These are phyloP conservation scores for Synergus laeviventris DNA, from an alignment of 2,888 invertebrate species.

Conservation along the genomic window DNA sequence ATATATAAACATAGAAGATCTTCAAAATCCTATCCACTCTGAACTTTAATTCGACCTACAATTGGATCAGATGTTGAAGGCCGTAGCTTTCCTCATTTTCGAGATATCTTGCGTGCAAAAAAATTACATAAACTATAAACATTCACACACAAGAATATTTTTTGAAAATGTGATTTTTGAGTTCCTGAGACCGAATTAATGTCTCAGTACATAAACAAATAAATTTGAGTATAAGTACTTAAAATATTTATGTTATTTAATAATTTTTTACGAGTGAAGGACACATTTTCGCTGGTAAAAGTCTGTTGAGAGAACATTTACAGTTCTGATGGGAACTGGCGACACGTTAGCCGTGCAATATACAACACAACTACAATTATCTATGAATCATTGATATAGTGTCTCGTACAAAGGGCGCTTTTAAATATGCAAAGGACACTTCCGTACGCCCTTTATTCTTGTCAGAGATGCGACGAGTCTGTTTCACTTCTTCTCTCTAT, in stretches of 20 bases:
- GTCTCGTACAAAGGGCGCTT: conserved; percentile 52
- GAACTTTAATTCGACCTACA: too few relatives aligned
- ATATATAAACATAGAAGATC: too few relatives aligned
- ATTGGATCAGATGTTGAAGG: too few relatives aligned
- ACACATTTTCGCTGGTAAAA: conserved; percentile 8
- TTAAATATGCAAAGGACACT: conserved; percentile 54
- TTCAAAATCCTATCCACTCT: too few relatives aligned
- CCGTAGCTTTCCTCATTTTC: too few relatives aligned
- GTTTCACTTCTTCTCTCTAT: conserved; percentile 45
- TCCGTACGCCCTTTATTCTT: conserved; percentile 47
- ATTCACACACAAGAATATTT: too few relatives aligned
- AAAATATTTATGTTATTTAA: conserved; percentile 1
- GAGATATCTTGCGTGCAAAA: too few relatives aligned
- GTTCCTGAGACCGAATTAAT: too few relatives aligned
- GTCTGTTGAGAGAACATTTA: conserved; percentile 2
- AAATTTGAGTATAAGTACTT: not conserved
- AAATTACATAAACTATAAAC: too few relatives aligned
- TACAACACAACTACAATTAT: conserved; percentile 54
- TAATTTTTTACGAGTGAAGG: conserved; percentile 16
- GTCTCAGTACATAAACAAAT: too few relatives aligned
- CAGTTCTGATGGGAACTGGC: conserved; percentile 50
- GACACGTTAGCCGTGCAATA: conserved; percentile 54
- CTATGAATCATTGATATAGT: conserved; percentile 54
- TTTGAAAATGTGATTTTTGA: too few relatives aligned
- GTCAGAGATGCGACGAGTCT: conserved; percentile 47